Evolutionary conservation across 2,113 vertebrate genomes (phyloP), one percentile per base, ranked within the genome.

Genomic region (Felis catus): DNA sequence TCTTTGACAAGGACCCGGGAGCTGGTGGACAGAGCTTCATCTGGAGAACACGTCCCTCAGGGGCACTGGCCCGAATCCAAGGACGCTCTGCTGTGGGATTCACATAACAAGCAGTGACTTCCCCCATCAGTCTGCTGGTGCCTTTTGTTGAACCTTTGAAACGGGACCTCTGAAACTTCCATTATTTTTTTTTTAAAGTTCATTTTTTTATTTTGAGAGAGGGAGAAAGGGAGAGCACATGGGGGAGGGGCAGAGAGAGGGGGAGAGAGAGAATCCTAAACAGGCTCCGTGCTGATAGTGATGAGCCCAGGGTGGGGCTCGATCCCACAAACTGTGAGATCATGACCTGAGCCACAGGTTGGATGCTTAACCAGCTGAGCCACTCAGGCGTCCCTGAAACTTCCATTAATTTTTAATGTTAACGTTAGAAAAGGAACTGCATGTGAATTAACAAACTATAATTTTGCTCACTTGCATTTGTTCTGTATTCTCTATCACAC

Each of bases 121-220:
- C 51, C 12, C 9, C 1, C 0, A 0, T 9, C 23, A 1, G 15
- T 58, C 51, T 18, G 1, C 53, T 16, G 53, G 14, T 21, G 7
- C n/a, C 86, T 84, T 78, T 70, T 33, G 16, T 7, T 14, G 87
- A 79, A 13, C 29, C 21, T 16, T 4, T 65, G 15, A 33, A 45
- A 15, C 15, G 48, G 76, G n/a, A 82, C 14, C 88, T 83, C 84
- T 58, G 84, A 73, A 82, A 55, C 41, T 7, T 3, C 12, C 0
- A 25, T 31, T 82, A 92, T 91, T 73, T 82, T 94, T 91, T 73
- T 51, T 51, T 51, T 51, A 3, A 51, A 13, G 10, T 51, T 51
- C 51, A 51, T 51, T 51, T 51, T 14, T 55, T 61, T 61, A 23
- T 23, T 61, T 61, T 61, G 58, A 23, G 58, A 61, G 58, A 61